Evolutionary conservation across 1,140 invertebrate genomes (phyloP), one percentile per base, ranked within the genome.

Genomic region (Anadara kagoshimensis): DNA sequence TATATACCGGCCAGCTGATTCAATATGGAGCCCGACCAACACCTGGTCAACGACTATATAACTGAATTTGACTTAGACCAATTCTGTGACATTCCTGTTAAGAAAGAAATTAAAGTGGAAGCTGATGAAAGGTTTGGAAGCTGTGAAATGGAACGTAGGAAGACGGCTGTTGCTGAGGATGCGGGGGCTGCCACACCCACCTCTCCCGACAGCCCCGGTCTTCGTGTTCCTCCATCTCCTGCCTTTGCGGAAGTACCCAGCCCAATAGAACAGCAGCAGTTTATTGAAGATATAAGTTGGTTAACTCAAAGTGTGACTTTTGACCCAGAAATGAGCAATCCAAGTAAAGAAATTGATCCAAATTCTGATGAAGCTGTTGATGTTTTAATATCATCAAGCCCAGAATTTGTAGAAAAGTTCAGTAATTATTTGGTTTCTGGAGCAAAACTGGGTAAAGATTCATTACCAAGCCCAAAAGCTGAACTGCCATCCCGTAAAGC

Each of bases 21-120:
- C 69, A 81, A 78, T 68, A 81, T 81, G 79, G 79, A 78, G 74
- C 61, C 79, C 67, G 76, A 76, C 76, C 79, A 78, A 69, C 76
- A 83, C 64, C 76, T 86, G 44, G 84, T 82, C 29, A 81, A 86
- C 62, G 83, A 85, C 61, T 86, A 83, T 61, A 86, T 86, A 57
- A 80, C 80, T 43, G 80, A 83, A 14, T 86, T 86, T 65, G 85
- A 86, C 47, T 77, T 86, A 22, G 83, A 82, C 49, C 82, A 83
- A 56, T 78, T 84, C 54, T 77, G 81, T 47, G 73, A 83, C 51
- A 77, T 70, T 75, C 67, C 80, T 12, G 29, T 36, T 36, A 36
- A 36, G 29, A 36, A 36, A 36, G 73, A 69, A 58, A 80, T 85
- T 61, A 84, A 86, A 69, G 66, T 73, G 47, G 80, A 82, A 43